A percentile compares a stretch with the other conserved stretches of the same genome.
Evolutionary conservation across 2,888 invertebrate species (phyloP).

Genomic region (Aradus depressus): DNA sequence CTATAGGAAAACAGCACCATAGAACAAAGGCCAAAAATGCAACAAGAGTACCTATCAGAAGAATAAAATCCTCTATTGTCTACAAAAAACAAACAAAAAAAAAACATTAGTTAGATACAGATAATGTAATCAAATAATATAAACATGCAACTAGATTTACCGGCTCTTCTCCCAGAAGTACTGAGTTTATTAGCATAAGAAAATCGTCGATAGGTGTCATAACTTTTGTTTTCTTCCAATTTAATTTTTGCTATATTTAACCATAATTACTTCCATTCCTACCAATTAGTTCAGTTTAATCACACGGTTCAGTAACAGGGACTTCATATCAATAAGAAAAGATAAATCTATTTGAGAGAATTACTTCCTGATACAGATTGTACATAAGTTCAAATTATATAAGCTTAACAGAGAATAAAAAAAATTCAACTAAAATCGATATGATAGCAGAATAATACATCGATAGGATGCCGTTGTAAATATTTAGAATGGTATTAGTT

Average conservation of each 20-base stretch:
- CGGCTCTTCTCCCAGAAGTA: slow-evolving; percentile 49
- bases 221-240: slow-evolving; percentile 25
- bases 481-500: too few relatives aligned
- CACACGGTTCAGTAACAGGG: too few relatives aligned
- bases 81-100: slow-evolving; percentile 33
- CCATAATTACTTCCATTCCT: neutral
- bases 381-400: too few relatives aligned
- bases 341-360: too few relatives aligned
- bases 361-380: too few relatives aligned
- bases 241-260: neutral
- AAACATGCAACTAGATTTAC: slow-evolving; percentile 37
- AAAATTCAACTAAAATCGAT: too few relatives aligned
- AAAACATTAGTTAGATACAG: neutral
- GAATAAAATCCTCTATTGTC: slow-evolving; percentile 51
- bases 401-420: too few relatives aligned
- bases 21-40: slow-evolving; percentile 51
- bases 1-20: slow-evolving; percentile 52
- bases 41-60: slow-evolving; percentile 48
- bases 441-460: too few relatives aligned
- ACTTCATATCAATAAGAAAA: too few relatives aligned
- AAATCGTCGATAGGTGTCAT: slow-evolving; percentile 51
- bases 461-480: too few relatives aligned
- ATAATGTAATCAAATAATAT: neutral
- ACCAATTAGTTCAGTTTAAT: too few relatives aligned
- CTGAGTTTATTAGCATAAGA: slow-evolving; percentile 47